Base-by-base conservation (phyloP, 2,113 vertebrate genomes). In the Chaenogobius annularis region DNA sequence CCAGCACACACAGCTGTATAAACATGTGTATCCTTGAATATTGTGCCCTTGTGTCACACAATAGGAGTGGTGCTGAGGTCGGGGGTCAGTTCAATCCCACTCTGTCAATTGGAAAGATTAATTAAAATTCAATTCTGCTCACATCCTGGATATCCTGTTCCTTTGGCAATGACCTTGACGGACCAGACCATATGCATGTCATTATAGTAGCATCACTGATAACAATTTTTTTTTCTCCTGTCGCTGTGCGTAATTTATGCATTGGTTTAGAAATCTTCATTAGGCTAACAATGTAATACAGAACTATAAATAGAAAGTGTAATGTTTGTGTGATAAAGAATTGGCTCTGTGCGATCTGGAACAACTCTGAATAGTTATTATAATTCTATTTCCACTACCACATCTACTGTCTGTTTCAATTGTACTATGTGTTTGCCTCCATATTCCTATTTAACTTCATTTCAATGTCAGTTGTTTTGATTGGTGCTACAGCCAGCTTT, bases 111-210 rank as follows among this genome's bases (percentile, higher is more conserved):
- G 40, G 1, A 43, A 62, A 83, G 86, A 90, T 89, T 87, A 82
- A 90, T 90, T 88, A 75, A 86, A 86, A 86, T 86, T 86, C 72
- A 88, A 84, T 88, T 79, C 70, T 4, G 54, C 83, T 85, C 77
- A 81, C 83, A 87, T 66, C 72, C 68, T 78, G 85, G 76, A 84
- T 85, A 79, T 86, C 74, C 80, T 75, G 54, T 82, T 85, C 70
- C 62, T 83, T 72, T 86, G 82, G 84, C 83, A 70, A 66, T 84
- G 85, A 90, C 86, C 85, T 91, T 88, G 81, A 72, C 69, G 68
- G 81, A 77, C 73, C 17, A 46, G 43, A 48, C 69, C 55, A 69
- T 76, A 68, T 77, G 77, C 75, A 73, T 68, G 66, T 37, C 63
- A 82, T 85, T 77, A 67, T 61, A 70, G 55, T 58, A 64, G 48